Percentiles rank a stretch among this genome's conserved stretches.
Conservation (phyloP, 2,888 invertebrate species). For the Coelinius sp. region DNA sequence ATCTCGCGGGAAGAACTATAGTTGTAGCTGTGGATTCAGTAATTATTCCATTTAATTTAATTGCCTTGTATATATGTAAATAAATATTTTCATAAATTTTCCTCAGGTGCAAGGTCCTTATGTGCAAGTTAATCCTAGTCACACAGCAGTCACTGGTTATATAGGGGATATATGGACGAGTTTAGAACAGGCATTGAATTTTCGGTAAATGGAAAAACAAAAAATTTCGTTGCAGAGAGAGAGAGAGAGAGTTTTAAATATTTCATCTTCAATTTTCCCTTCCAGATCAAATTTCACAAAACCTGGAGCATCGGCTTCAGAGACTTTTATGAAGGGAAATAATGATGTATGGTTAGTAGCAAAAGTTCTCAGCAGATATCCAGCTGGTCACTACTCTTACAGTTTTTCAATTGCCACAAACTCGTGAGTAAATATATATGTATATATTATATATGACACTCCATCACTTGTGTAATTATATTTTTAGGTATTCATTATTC, state of each 20-base stretch:
- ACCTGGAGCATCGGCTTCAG: conserved; percentile 37
- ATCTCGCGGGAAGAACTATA: conserved; percentile 60
- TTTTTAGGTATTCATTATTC: conserved; percentile 55
- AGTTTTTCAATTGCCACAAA: conserved; percentile 45
- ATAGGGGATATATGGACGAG: conserved; percentile 70
- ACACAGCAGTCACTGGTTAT: conserved; percentile 64
- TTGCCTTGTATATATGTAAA: background rate
- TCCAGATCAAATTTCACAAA: conserved; percentile 54
- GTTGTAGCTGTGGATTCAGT: conserved; percentile 57
- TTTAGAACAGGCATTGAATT: conserved; percentile 63
- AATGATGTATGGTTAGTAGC: conserved; percentile 53
- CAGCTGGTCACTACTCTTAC: conserved; percentile 52
- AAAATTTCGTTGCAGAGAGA: background rate
- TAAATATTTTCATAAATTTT: conserved; percentile 1
- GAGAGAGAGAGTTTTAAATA: too few species aligned
- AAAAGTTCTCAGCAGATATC: conserved; percentile 46
- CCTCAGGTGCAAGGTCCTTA: conserved; percentile 67
- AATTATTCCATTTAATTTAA: background rate
- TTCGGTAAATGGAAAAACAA: conserved; percentile 60
- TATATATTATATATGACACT: background rate
- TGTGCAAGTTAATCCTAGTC: conserved; percentile 56
- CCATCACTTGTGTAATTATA: background rate
- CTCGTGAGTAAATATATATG: conserved; percentile 43
- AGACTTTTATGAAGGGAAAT: conserved; percentile 50
- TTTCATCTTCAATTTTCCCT: conserved; percentile 25